Conservation (phyloP, 2,888 invertebrate genomes). For the Stomorhina lunata region DNA sequence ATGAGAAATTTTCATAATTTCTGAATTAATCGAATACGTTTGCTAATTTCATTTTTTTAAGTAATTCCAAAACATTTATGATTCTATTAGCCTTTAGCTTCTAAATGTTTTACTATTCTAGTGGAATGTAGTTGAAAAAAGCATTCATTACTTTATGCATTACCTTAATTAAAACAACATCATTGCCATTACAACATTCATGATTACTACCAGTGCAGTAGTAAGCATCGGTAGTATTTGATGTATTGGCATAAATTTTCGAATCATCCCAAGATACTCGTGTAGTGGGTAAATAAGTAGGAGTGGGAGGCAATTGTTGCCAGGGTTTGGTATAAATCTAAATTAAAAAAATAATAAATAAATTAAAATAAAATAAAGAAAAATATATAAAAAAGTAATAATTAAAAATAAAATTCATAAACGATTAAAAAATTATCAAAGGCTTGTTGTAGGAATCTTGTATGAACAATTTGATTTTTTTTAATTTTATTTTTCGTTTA, state of each 20-base stretch:
- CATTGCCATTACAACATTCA: slow-evolving; percentile 79
- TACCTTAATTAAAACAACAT: slow-evolving; percentile 80
- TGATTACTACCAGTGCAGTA: slow-evolving; percentile 78
- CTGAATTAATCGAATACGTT: too few species aligned
- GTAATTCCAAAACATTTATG: slow-evolving; percentile 1
- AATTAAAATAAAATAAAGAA: slow-evolving; percentile 45
- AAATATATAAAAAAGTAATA: slow-evolving; percentile 41
- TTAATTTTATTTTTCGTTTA: too few species aligned
- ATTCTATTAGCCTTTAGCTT: not conserved
- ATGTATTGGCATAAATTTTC: slow-evolving; percentile 75
- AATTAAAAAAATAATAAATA: slow-evolving; percentile 49
- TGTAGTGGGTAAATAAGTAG: slow-evolving; percentile 77
- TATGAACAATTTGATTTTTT: too few species aligned
- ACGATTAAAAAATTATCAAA: not conserved
- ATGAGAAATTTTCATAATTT: too few species aligned
- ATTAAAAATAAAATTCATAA: slow-evolving; percentile 25
- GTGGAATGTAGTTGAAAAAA: slow-evolving; percentile 15
- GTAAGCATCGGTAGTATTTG: slow-evolving; percentile 72
- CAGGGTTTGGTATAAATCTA: slow-evolving; percentile 69
- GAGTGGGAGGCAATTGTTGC: slow-evolving; percentile 78
- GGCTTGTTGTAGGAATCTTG: too few species aligned
- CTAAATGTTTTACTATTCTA: slow-evolving; percentile 20
- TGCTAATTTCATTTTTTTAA: not conserved
- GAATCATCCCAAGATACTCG: slow-evolving; percentile 80
- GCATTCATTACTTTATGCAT: slow-evolving; percentile 36